These are phyloP conservation scores for Vanessa cardui DNA, from an alignment of 2,888 invertebrate genomes.

Conservation along the genomic window DNA sequence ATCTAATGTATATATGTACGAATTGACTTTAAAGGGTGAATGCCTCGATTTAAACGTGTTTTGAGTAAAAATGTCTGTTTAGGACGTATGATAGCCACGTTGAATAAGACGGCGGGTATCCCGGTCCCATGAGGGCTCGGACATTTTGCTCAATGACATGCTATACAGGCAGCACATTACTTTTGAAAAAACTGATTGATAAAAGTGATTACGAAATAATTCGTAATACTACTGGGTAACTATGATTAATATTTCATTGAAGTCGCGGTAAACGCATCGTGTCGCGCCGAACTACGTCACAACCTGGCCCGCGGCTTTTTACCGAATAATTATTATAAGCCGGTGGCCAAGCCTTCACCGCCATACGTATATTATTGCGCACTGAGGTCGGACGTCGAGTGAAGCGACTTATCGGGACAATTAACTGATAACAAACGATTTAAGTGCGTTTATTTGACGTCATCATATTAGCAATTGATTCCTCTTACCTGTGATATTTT, in stretches of 20 bases:
- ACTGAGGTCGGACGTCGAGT: conserved; percentile 54
- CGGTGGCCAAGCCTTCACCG: conserved; percentile 47
- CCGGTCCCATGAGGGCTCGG: too few relatives aligned
- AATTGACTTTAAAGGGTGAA: not conserved
- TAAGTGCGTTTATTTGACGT: conserved; percentile 54
- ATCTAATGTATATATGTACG: not conserved
- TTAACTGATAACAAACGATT: conserved; percentile 61
- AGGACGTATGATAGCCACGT: not conserved
- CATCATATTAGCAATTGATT: conserved; percentile 36
- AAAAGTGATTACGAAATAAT: not conserved
- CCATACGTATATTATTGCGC: conserved; percentile 61
- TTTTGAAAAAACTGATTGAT: not conserved
- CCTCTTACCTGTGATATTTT: conserved; percentile 27
- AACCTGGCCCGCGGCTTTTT: conserved; percentile 45
- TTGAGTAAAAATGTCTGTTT: not conserved
- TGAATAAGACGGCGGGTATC: too few relatives aligned
- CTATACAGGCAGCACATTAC: not conserved
- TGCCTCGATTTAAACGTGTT: conserved; percentile 1
- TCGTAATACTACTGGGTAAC: conserved; percentile 9
- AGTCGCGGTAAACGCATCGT: conserved; percentile 16
- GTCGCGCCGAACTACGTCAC: conserved; percentile 37
- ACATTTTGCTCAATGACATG: too few relatives aligned
- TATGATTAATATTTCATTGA: conserved; percentile 28
- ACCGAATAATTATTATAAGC: conserved; percentile 51
- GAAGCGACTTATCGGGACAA: conserved; percentile 59